Base-by-base conservation (phyloP, 2,888 invertebrate species). In the Ctena decussata region DNA sequence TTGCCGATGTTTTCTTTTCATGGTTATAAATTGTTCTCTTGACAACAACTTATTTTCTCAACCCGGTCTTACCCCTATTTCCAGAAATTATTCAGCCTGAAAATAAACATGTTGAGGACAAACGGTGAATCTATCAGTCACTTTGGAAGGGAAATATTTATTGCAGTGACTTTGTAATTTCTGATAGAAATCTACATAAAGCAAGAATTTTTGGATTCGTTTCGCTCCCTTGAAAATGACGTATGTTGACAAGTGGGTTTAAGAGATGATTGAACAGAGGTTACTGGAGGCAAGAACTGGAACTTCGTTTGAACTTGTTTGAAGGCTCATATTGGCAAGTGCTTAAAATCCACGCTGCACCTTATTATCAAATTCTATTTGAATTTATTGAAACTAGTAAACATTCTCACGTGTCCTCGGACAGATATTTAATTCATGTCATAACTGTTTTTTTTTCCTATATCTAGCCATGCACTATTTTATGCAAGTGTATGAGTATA, bases 171-270 rank as follows among this genome's bases (percentile, higher is more conserved):
- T 18, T 6, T 35, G 32, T 32, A 35, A 65, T 35, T 65, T 35
- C 8, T n/a, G 65, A 65, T 65, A 65, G 65, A 32, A 35, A 65
- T 65, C 65, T 65, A 65, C 65, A 65, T 35, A 65, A 65, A 65
- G 65, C 65, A 65, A 65, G 30, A 65, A 65, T 65, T 32, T 65
- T 30, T 65, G 35, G 24, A 65, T 65, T 65, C 35, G 65, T 35
- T 65, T 32, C 65, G 65, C 65, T 65, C 65, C 5, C 35, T 11
- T 65, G 65, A 65, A 65, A 12, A 65, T 65, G 65, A 65, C 65
- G 65, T 35, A 35, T 65, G 65, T 65, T 65, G 65, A 65, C 65
- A 65, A 65, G 65, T 65, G 65, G 32, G 65, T 65, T 35, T 35
- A 35, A 8, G 35, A 35, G 35, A 32, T 8, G 35, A 65, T 24